Evolutionary conservation across 2,888 invertebrate species (phyloP).

Genomic region (Cataglyphis livida): DNA sequence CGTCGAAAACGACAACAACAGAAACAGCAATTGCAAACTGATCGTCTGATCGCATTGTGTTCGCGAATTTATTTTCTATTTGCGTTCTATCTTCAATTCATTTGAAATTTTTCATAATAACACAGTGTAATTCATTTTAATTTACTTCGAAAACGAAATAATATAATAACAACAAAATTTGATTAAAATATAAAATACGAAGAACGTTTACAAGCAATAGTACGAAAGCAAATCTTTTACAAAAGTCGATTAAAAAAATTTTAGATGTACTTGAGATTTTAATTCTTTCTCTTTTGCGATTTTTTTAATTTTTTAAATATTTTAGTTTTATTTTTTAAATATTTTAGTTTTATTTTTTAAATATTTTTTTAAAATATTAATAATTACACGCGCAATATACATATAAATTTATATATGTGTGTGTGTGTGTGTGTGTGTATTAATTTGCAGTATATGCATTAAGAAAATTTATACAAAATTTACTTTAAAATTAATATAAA

Average conservation of each 20-base stretch:
- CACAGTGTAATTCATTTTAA: not conserved
- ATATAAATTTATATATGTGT: not conserved
- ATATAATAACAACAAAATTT: not conserved
- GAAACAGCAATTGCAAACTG: not conserved
- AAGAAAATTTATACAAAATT: not conserved
- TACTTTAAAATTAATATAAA: not conserved
- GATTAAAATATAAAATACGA: not conserved
- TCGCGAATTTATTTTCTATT: not conserved
- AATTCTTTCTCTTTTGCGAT: not conserved
- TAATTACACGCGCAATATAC: not conserved
- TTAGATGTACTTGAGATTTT: not conserved
- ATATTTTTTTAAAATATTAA: not conserved
- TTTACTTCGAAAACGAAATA: not conserved
- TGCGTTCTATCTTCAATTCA: not conserved
- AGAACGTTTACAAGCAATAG: not conserved
- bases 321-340: not conserved
- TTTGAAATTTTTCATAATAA: not conserved
- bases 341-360: not conserved
- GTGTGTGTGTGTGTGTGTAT: too few species aligned
- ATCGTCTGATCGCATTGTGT: not conserved
- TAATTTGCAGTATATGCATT: not conserved
- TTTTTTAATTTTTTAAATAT: too few species aligned
- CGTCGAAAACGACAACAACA: not conserved
- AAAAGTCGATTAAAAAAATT: not conserved
- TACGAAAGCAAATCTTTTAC: not conserved